Conservation (phyloP, 2,113 vertebrate species). For the Gnathonemus longibarbis region DNA sequence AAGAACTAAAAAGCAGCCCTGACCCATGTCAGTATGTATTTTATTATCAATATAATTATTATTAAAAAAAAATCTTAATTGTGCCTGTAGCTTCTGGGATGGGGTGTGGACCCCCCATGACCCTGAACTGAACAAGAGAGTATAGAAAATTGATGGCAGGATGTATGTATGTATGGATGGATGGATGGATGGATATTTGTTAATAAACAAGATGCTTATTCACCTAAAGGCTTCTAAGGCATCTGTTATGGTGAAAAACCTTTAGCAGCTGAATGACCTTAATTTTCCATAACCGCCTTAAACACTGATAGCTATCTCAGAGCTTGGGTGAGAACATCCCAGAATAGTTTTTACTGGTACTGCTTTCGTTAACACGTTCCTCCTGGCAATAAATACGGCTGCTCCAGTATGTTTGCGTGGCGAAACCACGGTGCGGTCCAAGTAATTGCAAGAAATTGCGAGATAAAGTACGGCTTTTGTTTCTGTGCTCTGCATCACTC, state of each 20-base stretch:
- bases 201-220: neutral
- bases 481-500: neutral
- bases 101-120: neutral
- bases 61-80: neutral
- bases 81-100: neutral
- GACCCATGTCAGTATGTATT: neutral
- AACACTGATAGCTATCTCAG: neutral
- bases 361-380: neutral
- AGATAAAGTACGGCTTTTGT: neutral
- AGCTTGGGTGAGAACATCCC: neutral
- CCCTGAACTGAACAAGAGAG: neutral
- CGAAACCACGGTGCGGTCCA: neutral
- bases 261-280: neutral
- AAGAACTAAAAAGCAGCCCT: neutral
- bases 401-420: neutral
- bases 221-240: neutral
- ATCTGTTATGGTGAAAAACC: neutral
- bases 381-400: neutral
- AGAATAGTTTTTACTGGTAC: neutral
- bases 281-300: neutral
- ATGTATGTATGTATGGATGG: neutral
- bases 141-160: neutral
- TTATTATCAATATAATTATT: neutral
- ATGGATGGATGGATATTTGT: neutral
- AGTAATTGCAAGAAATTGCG: neutral